Conservation (phyloP, 2,888 invertebrate species). For the Stenurella melanura region DNA sequence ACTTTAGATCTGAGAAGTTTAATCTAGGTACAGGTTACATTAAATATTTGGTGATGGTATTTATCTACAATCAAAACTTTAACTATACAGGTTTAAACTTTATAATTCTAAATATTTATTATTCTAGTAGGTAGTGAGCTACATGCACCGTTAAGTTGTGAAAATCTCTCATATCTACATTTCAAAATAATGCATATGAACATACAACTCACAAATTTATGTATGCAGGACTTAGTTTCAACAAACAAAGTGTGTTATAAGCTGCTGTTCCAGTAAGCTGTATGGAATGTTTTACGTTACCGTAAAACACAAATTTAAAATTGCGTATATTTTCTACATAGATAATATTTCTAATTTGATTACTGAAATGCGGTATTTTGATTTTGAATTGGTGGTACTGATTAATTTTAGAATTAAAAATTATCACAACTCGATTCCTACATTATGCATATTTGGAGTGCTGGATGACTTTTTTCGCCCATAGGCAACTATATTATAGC, state of each 20-base stretch:
- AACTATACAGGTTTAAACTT: not conserved
- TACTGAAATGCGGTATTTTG: too few species aligned
- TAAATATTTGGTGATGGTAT: not conserved
- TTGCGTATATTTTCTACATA: not conserved
- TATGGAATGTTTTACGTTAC: not conserved
- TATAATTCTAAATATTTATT: not conserved
- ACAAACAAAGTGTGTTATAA: constrained; percentile 50
- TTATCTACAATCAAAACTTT: not conserved
- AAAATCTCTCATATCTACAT: constrained; percentile 45
- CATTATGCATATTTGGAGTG: too few species aligned
- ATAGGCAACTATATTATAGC: too few species aligned
- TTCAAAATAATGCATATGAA: constrained; percentile 48
- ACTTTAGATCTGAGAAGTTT: not conserved
- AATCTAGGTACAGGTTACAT: not conserved
- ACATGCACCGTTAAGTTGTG: constrained; percentile 35
- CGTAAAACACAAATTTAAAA: not conserved
- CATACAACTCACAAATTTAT: constrained; percentile 46
- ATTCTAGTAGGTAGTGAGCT: not conserved
- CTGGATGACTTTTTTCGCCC: too few species aligned
- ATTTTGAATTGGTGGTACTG: not conserved
- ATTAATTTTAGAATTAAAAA: not conserved
- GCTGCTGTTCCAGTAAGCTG: constrained; percentile 16
- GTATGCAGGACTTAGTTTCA: constrained; percentile 48
- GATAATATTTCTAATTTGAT: not conserved
- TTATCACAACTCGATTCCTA: too few species aligned